phyloP scores from a whole-genome alignment of 2,888 invertebrate species.

The Odontomyia ornata region DNA sequence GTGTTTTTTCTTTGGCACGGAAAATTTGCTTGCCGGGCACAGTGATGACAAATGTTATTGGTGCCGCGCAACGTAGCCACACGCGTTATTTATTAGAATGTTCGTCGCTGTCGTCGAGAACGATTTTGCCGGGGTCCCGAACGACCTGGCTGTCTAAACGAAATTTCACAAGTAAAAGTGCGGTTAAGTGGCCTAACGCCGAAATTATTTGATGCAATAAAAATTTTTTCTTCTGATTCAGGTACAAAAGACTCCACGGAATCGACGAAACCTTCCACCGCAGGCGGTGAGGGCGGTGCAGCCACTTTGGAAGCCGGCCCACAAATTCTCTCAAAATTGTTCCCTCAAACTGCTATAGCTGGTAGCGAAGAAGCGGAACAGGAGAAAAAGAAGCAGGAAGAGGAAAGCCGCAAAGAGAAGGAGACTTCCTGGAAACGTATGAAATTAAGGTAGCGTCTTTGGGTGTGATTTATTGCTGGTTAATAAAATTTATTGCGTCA shows the following conservation, averaged over 20 bases:
- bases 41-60: conserved; percentile 29
- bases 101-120: neutral
- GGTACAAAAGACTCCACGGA: neutral
- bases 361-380: conserved; percentile 66
- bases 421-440: conserved; percentile 77
- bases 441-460: conserved; percentile 69
- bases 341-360: conserved; percentile 67
- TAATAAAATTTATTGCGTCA: conserved; percentile 10
- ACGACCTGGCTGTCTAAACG: conserved; percentile 20
- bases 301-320: conserved; percentile 50
- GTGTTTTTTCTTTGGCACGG: conserved; percentile 43
- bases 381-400: conserved; percentile 68
- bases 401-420: conserved; percentile 69
- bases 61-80: conserved; percentile 29
- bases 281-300: neutral
- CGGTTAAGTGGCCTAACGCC: conserved; percentile 38
- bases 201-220: too few species aligned
- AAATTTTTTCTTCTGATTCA: too few species aligned
- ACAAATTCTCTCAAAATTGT: conserved; percentile 67
- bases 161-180: conserved; percentile 47
- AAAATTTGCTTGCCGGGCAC: conserved; percentile 40
- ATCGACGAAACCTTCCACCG: neutral
- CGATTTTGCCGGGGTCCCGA: neutral
- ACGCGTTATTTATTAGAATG: conserved; percentile 35
- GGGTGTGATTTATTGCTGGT: neutral